Evolutionary conservation across 2,797 vertebrate species (phyloP).

Genomic region (Hemitrygon akajei): DNA sequence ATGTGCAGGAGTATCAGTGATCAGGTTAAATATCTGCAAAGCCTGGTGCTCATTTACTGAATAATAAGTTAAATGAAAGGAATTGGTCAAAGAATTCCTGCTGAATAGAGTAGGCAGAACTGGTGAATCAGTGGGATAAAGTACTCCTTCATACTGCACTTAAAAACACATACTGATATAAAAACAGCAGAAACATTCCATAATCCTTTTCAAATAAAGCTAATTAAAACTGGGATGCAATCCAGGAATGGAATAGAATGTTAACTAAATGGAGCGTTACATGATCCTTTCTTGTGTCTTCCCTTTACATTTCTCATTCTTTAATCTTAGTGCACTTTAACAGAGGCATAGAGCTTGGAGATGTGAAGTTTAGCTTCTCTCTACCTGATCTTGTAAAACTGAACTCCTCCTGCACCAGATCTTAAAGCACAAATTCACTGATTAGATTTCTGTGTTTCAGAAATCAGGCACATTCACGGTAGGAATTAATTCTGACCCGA

Average conservation of each 20-base stretch:
- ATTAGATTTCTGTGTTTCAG: neutral
- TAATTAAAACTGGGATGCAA: conserved; percentile 16
- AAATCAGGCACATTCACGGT: neutral
- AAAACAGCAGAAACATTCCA: neutral
- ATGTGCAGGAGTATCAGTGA: neutral
- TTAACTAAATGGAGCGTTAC: neutral
- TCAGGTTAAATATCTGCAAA: neutral
- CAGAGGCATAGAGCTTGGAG: neutral
- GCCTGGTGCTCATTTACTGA: neutral
- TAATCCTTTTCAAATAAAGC: conserved; percentile 21
- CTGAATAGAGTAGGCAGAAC: neutral
- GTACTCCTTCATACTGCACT: conserved; percentile 6
- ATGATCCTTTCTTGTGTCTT: neutral
- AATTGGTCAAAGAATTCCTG: neutral
- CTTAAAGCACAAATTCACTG: neutral
- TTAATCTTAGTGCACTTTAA: neutral
- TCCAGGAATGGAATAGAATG: neutral
- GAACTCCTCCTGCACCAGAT: neutral
- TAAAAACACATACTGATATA: neutral
- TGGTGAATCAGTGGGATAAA: neutral
- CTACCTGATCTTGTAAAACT: neutral
- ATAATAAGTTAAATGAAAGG: neutral
- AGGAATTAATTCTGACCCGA: neutral
- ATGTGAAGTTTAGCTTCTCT: neutral
- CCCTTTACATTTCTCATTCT: neutral